A percentile compares a stretch with the other conserved stretches of the same genome.
Evolutionary conservation across 2,797 vertebrate genomes (phyloP).

Genomic region (Anguilla pacifica): DNA sequence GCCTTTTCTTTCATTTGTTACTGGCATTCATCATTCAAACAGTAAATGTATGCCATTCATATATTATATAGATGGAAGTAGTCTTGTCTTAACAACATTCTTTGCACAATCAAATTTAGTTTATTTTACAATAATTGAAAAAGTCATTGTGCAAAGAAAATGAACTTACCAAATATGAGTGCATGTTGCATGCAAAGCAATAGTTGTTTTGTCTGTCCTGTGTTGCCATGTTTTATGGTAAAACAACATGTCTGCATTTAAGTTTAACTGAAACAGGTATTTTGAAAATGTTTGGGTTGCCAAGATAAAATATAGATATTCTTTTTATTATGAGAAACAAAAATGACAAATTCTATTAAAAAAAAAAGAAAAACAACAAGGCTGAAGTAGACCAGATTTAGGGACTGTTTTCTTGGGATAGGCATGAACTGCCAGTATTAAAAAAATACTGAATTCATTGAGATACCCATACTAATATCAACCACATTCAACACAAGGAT

Average conservation of each 20-base stretch:
- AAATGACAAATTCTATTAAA: background rate
- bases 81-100: background rate
- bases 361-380: background rate
- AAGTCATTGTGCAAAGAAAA: background rate
- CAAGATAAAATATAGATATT: background rate
- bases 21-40: background rate
- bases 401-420: background rate
- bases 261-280: background rate
- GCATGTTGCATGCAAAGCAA: background rate
- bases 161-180: background rate
- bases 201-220: background rate
- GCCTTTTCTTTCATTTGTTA: background rate
- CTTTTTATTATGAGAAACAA: background rate
- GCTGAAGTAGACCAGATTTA: background rate
- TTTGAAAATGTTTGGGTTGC: background rate
- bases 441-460: background rate
- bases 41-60: background rate
- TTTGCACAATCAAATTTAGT: background rate
- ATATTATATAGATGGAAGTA: background rate
- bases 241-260: background rate
- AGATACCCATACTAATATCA: background rate
- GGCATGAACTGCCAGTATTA: background rate
- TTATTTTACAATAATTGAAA: background rate
- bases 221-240: background rate
- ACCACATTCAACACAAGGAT: background rate